Conservation (phyloP, 2,113 vertebrate genomes). For the Carlito syrichta region DNA sequence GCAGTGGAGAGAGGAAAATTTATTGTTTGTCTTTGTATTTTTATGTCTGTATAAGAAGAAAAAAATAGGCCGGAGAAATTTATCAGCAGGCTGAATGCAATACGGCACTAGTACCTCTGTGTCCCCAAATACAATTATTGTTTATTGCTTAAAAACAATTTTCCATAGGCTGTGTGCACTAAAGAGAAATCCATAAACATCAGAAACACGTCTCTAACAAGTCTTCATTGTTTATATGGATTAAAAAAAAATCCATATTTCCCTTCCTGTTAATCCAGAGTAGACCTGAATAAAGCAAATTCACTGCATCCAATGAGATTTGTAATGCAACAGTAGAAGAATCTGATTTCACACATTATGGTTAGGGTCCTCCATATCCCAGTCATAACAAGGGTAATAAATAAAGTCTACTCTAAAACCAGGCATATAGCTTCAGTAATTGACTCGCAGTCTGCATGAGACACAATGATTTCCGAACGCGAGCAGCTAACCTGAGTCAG, state of each 20-base stretch:
- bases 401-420: constrained; percentile 54
- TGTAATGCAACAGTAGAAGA: constrained; percentile 57
- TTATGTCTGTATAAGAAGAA: constrained; percentile 59
- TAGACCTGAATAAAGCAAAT: constrained; percentile 68
- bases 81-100: constrained; percentile 6
- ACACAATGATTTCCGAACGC: constrained; percentile 49
- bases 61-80: constrained; percentile 57
- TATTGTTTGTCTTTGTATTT: constrained; percentile 60
- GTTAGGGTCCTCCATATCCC: constrained; percentile 20
- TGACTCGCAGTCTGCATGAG: background rate
- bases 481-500: background rate
- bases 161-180: constrained; percentile 59
- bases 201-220: constrained; percentile 73
- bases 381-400: constrained; percentile 66
- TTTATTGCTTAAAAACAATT: constrained; percentile 74
- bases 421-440: constrained; percentile 3
- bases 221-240: constrained; percentile 63
- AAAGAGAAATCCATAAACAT: constrained; percentile 78
- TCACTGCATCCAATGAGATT: constrained; percentile 63
- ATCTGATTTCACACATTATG: constrained; percentile 59
- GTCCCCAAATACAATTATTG: constrained; percentile 72
- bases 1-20: constrained; percentile 20
- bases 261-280: constrained; percentile 52
- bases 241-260: constrained; percentile 64
- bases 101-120: background rate